A percentile compares a stretch with the other conserved stretches of the same genome.
Evolutionary conservation across 2,888 invertebrate genomes (phyloP).

Genomic region (Helicoverpa assulta): DNA sequence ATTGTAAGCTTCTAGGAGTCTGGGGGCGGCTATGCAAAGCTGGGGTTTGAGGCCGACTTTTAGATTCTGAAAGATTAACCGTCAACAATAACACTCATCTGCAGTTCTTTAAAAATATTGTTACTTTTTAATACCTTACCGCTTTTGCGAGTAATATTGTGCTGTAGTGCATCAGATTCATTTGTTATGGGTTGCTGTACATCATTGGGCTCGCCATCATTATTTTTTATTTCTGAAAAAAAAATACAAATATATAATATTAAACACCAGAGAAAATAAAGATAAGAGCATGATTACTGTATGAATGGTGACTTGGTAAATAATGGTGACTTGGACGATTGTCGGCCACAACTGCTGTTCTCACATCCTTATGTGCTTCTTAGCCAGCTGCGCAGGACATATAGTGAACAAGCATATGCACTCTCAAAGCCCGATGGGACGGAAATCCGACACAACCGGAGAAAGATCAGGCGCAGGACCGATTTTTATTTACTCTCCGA

Average conservation of each 20-base stretch:
- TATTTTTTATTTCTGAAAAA: slow-evolving; percentile 47
- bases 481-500: too few relatives aligned
- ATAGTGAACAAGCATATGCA: too few relatives aligned
- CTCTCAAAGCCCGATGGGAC: too few relatives aligned
- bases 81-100: neutral
- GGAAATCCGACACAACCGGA: too few relatives aligned
- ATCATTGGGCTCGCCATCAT: slow-evolving; percentile 40
- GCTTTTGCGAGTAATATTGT: slow-evolving; percentile 26
- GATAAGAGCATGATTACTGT: neutral
- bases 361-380: too few relatives aligned
- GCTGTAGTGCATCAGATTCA: slow-evolving; percentile 32
- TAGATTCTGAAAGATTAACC: slow-evolving; percentile 53
- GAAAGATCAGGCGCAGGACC: too few relatives aligned
- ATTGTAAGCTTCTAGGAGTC: slow-evolving; percentile 74
- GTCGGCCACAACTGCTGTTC: too few relatives aligned
- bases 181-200: slow-evolving; percentile 23
- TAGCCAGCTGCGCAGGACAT: too few relatives aligned
- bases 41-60: slow-evolving; percentile 65
- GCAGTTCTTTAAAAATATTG: too few relatives aligned
- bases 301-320: too few relatives aligned
- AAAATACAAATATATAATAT: neutral
- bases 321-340: too few relatives aligned
- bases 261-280: neutral
- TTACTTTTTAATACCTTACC: slow-evolving; percentile 20
- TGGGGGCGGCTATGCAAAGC: slow-evolving; percentile 73